phyloP scores from a whole-genome alignment of 2,888 invertebrate species.

The Zaprionus lineosus region DNA sequence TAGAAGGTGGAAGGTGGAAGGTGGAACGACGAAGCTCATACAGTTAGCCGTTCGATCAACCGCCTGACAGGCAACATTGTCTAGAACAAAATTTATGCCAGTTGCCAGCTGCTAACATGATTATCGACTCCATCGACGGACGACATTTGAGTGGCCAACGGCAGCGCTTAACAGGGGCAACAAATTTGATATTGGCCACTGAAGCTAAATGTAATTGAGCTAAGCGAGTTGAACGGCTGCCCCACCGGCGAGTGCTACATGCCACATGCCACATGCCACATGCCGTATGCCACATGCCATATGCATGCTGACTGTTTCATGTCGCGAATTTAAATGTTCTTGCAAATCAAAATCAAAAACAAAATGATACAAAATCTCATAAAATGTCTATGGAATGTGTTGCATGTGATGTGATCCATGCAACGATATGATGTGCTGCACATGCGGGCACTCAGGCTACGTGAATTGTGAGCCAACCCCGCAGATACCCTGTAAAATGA shows the following conservation, averaged over 20 bases:
- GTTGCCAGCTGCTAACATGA: slow-evolving; percentile 64
- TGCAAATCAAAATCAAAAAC: too few species aligned
- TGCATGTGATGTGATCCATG: slow-evolving; percentile 34
- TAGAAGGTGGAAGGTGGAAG: slow-evolving; percentile 1
- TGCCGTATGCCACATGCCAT: not conserved
- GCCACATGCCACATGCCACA: not conserved
- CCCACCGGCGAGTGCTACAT: too few species aligned
- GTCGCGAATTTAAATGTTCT: too few species aligned
- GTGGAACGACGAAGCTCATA: too few species aligned
- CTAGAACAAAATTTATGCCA: slow-evolving; percentile 69
- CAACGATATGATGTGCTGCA: slow-evolving; percentile 1
- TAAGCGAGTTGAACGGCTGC: not conserved
- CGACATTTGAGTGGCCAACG: slow-evolving; percentile 67
- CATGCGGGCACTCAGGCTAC: too few species aligned
- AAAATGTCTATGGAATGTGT: slow-evolving; percentile 22
- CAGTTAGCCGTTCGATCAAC: slow-evolving; percentile 12
- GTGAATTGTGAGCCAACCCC: not conserved
- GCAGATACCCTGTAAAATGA: too few species aligned
- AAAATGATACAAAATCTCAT: slow-evolving; percentile 20
- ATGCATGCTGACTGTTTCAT: too few species aligned
- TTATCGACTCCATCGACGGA: slow-evolving; percentile 70
- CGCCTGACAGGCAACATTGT: slow-evolving; percentile 59
- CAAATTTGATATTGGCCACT: slow-evolving; percentile 32
- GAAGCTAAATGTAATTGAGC: slow-evolving; percentile 35
- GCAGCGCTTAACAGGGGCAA: slow-evolving; percentile 24